Evolutionary conservation across 2,797 vertebrate species (phyloP).

Genomic region (Eremophila alpestris): DNA sequence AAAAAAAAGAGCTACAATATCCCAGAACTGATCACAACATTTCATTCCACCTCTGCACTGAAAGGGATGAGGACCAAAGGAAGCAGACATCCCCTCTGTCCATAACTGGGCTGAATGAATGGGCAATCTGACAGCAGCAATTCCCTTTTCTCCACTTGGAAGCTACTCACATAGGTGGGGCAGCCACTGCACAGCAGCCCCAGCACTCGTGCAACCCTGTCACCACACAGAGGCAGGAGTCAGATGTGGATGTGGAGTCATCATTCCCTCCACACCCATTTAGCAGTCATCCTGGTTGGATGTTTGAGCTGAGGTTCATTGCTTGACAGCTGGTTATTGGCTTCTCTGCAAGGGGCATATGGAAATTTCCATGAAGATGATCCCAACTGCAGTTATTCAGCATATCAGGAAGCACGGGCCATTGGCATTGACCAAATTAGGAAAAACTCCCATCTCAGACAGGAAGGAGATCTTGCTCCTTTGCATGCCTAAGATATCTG

Average conservation of each 20-base stretch:
- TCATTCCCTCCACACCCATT: neutral
- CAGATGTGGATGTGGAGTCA: neutral
- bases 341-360: slow-evolving; percentile 39
- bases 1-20: neutral
- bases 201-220: neutral
- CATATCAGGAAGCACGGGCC: slow-evolving; percentile 1
- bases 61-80: neutral
- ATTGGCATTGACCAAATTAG: slow-evolving; percentile 15
- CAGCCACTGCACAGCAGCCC: neutral
- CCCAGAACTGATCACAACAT: neutral
- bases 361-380: slow-evolving; percentile 47
- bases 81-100: neutral
- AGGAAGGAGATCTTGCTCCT: neutral
- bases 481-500: neutral
- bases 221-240: fast-evolving
- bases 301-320: slow-evolving; percentile 32
- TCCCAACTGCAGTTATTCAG: neutral
- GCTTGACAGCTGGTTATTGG: slow-evolving; percentile 64
- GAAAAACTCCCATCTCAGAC: neutral
- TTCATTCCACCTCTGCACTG: neutral
- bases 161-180: neutral
- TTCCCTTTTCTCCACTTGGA: neutral
- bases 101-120: neutral
- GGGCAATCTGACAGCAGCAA: neutral
- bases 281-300: neutral